A percentile compares a stretch with the other conserved stretches of the same genome.
Conservation (phyloP, 2,888 invertebrate genomes). For the Cosmorhoe ocellata region DNA sequence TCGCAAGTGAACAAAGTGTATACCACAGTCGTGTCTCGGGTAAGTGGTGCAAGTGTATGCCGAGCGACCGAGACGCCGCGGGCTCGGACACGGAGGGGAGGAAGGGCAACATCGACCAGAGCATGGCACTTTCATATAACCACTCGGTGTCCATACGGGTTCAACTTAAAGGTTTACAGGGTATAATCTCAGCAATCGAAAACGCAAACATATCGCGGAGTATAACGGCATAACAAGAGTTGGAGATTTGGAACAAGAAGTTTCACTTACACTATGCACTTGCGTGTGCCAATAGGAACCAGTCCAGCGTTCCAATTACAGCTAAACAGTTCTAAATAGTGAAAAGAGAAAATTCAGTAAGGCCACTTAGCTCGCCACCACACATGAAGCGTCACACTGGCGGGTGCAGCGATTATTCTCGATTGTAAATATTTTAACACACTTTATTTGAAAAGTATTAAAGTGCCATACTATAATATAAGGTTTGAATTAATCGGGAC, state of each 20-base stretch:
- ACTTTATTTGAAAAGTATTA: constrained; percentile 60
- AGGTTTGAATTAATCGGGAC: constrained; percentile 68
- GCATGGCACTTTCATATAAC: constrained; percentile 80
- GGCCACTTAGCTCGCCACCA: constrained; percentile 76
- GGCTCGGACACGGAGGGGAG: constrained; percentile 53
- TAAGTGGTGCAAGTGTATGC: constrained; percentile 46
- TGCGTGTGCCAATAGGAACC: constrained; percentile 81
- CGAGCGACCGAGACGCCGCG: constrained; percentile 46
- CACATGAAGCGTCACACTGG: constrained; percentile 77
- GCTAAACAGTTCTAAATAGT: constrained; percentile 45
- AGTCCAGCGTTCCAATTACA: constrained; percentile 73
- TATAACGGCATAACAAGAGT: constrained; percentile 77
- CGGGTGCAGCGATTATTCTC: constrained; percentile 69
- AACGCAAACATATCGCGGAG: constrained; percentile 76
- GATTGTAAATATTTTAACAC: constrained; percentile 60
- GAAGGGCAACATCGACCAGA: constrained; percentile 75
- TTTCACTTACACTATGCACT: constrained; percentile 81
- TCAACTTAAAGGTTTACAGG: constrained; percentile 66
- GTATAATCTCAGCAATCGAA: constrained; percentile 70
- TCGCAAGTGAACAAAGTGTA: constrained; percentile 66
- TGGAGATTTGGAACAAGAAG: constrained; percentile 84
- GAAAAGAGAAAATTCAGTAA: constrained; percentile 79
- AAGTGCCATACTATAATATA: constrained; percentile 80
- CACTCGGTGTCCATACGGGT: constrained; percentile 71
- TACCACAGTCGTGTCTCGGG: constrained; percentile 61